Evolutionary conservation across 2,113 vertebrate genomes (phyloP).

Genomic region (Rhea americana): DNA sequence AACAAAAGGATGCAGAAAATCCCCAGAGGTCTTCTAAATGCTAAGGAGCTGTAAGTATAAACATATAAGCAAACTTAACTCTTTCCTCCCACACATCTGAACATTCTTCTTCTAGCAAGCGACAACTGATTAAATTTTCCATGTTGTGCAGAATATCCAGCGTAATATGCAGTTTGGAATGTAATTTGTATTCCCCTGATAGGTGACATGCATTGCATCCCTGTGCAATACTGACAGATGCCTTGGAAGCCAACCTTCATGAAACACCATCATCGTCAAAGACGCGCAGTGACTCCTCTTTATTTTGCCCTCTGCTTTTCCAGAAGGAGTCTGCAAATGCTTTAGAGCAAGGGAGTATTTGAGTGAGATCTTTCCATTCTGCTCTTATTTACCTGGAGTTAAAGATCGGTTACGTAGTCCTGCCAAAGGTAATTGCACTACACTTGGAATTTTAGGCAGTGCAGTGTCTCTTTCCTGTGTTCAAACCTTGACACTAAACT

Average conservation of each 20-base stretch:
- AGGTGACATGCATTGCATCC: background rate
- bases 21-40: conserved; percentile 33
- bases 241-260: background rate
- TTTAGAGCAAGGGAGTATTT: background rate
- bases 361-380: background rate
- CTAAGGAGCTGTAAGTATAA: conserved; percentile 41
- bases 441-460: background rate
- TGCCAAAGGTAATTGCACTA: background rate
- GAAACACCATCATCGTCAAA: background rate
- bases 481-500: background rate
- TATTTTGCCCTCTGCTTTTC: background rate
- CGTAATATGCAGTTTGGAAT: background rate
- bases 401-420: background rate
- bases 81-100: background rate
- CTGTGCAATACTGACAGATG: background rate
- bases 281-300: background rate
- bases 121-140: conserved; percentile 51
- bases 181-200: background rate
- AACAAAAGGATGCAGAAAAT: conserved; percentile 36
- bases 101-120: background rate
- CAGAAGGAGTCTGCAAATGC: background rate
- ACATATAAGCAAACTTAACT: conserved; percentile 10
- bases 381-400: background rate
- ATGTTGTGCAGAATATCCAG: background rate
- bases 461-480: background rate